A percentile compares a stretch with the other conserved stretches of the same genome.
These are phyloP conservation scores for Cliona cf. orientalis DNA, from an alignment of 37 sponge, comb jelly and placozoan species.

Conservation along the genomic window DNA sequence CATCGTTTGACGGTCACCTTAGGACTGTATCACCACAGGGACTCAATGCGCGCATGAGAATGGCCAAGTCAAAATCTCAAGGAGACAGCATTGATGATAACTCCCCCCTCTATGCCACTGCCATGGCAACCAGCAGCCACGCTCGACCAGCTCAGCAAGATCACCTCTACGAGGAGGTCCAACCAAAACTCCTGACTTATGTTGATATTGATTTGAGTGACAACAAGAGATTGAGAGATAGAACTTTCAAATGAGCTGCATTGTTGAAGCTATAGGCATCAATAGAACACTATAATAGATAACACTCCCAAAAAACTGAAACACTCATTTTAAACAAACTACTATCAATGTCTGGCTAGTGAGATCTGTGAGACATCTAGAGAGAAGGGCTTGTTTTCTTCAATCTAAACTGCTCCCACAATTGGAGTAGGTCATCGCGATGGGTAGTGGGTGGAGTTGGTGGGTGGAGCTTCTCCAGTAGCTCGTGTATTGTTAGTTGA, in stretches of 20 bases:
- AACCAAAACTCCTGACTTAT: background rate
- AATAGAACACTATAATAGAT: background rate
- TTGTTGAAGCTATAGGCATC: too few species aligned
- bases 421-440: too few species aligned
- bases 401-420: too few species aligned
- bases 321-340: too few species aligned
- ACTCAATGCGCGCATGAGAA: background rate
- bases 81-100: conserved; percentile 19
- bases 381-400: too few species aligned
- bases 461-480: background rate
- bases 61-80: background rate
- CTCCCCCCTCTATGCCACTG: background rate
- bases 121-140: background rate
- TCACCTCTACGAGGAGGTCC: background rate
- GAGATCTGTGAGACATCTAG: too few species aligned
- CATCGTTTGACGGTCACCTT: too few species aligned
- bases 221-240: background rate
- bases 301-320: background rate
- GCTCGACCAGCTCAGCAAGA: background rate
- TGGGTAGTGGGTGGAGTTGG: background rate
- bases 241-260: background rate
- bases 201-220: conserved; percentile 1
- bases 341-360: too few species aligned
- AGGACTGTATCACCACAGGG: background rate
- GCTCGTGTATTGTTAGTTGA: background rate